Percentiles rank a stretch among this genome's conserved stretches.
Evolutionary conservation across 2,888 invertebrate genomes (phyloP).

Genomic region (Eurytoma californica): DNA sequence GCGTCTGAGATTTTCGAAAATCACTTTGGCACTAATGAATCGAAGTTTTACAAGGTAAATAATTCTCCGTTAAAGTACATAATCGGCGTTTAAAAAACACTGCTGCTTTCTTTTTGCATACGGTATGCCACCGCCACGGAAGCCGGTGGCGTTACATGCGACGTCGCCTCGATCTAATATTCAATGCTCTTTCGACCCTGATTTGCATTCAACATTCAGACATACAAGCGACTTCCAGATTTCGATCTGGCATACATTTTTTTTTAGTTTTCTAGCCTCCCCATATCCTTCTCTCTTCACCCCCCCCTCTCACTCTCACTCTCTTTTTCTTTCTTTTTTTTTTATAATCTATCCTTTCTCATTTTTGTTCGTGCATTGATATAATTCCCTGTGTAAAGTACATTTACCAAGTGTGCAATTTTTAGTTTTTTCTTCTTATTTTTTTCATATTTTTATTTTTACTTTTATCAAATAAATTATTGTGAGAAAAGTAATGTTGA

Average conservation of each 20-base stretch:
- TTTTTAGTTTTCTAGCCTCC: constrained; percentile 6
- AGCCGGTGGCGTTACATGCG: constrained; percentile 45
- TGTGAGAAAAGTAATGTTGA: no score
- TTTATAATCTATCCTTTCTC: not conserved
- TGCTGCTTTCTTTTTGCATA: not conserved
- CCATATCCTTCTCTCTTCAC: not conserved
- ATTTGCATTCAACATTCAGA: constrained; percentile 63
- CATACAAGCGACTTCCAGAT: constrained; percentile 42
- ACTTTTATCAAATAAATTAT: no score
- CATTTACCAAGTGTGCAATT: constrained; percentile 46
- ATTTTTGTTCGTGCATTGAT: constrained; percentile 23
- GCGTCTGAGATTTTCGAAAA: constrained; percentile 31
- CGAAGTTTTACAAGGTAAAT: constrained; percentile 23
- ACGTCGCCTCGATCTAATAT: constrained; percentile 67
- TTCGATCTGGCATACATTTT: constrained; percentile 48
- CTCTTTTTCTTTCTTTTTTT: not conserved
- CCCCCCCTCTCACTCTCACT: not conserved
- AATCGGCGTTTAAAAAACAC: constrained; percentile 18
- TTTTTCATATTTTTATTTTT: not conserved
- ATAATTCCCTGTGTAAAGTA: constrained; percentile 28
- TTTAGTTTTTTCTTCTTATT: constrained; percentile 12
- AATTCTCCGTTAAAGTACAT: constrained; percentile 12
- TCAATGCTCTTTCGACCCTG: constrained; percentile 64
- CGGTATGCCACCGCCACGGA: constrained; percentile 36
- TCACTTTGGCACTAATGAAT: constrained; percentile 50